Conservation (phyloP, 2,113 vertebrate species). For the Elachura formosa region DNA sequence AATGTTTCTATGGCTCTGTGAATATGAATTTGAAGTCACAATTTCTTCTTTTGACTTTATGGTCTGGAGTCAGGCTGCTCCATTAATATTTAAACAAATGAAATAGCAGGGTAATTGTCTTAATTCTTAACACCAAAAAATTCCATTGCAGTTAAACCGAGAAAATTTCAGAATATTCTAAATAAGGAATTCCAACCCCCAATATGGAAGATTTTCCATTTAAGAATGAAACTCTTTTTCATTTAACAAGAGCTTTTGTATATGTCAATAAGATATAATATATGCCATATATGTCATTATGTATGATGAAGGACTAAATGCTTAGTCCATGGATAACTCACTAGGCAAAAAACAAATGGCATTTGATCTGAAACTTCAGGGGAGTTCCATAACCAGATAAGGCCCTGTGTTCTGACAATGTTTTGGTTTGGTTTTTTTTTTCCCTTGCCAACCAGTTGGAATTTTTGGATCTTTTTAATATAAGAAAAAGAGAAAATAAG, state of each 20-base stretch:
- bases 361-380: not conserved
- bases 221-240: not conserved
- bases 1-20: not conserved
- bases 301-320: not conserved
- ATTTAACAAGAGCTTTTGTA: accelerated
- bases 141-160: not conserved
- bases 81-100: not conserved
- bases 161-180: not conserved
- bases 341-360: not conserved
- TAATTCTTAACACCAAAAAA: not conserved
- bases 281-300: not conserved
- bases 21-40: not conserved
- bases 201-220: not conserved
- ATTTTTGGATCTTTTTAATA: not conserved
- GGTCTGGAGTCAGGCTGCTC: not conserved
- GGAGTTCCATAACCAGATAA: not conserved
- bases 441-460: not conserved
- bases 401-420: not conserved
- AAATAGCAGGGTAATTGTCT: not conserved
- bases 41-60: not conserved
- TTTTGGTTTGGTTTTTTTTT: not conserved
- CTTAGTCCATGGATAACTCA: not conserved
- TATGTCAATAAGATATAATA: not conserved
- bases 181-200: not conserved
- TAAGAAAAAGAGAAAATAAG: not conserved